Base-by-base conservation (phyloP, 1,140 invertebrate species). In the Cydia pomonella region DNA sequence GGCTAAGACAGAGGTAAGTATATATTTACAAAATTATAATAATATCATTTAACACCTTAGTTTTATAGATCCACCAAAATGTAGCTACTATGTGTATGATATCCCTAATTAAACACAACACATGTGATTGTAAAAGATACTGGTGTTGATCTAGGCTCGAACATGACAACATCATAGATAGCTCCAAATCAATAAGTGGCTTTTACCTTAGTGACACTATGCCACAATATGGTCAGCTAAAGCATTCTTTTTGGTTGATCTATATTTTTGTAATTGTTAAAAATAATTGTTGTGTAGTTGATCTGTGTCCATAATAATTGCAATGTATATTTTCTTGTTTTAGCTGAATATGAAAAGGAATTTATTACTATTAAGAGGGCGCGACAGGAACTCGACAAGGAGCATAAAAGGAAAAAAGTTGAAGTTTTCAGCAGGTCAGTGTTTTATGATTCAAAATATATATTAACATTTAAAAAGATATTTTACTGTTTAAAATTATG, bases 331-430 rank as follows among this genome's bases (percentile, higher is more conserved):
- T 44, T 16, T 44, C 13, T 29, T 50, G 47, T 72, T 72, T 50
- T 41, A 72, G 71, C 41, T 27, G 21, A 38, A 47, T 72, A 47
- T 23, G 71, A 76, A 69, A 74, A 4, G 21, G 76, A 77, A 41
- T 66, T 79, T 9, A 38, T 79, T 16, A 25, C 44, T 62, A n/a
- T 77, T 73, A 79, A 76, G 21, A 77, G 33, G 29, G 74, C 73
- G 71, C 73, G 77, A 73, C 53, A 50, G 64, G 77, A 80, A 38
- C 69, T 80, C 6, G 74, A 78, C 12, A 78, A 72, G 23, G 71
- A n/a, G 41, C 77, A 80, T 50, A 76, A 78, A 59, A 78, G 73
- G 29, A 59, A 76, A 62, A 80, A 80, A 71, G 25, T 76, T 3
- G 73, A 79, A 71, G 21, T 79, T 18, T 73, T 76, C 27, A 53